These are phyloP conservation scores for Trididemnum miniatum DNA, from an alignment of 23 tunicate genomes.

Conservation along the genomic window DNA sequence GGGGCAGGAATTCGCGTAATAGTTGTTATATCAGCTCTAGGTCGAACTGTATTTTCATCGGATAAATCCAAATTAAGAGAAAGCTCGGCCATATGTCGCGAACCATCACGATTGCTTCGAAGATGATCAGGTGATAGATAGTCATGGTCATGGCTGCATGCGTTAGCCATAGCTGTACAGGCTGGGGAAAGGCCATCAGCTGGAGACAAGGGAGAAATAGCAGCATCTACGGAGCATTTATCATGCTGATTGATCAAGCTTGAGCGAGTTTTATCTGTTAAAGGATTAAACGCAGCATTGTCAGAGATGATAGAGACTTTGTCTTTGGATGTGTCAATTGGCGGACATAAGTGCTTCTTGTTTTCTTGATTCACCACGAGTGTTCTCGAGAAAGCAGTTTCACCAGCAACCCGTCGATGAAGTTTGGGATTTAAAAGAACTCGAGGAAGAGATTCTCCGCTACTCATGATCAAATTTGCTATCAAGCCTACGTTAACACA, in stretches of 20 bases:
- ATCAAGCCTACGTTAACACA: no score
- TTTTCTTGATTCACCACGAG: not conserved
- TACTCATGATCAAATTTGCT: constrained; percentile 3
- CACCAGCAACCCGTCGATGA: constrained; percentile 40
- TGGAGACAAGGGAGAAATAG: constrained; percentile 36
- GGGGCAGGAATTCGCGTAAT: constrained; percentile 23
- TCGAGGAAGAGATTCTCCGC: constrained; percentile 18
- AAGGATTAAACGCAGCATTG: not conserved
- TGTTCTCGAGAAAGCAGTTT: not conserved
- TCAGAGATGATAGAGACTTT: not conserved
- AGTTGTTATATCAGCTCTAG: not conserved
- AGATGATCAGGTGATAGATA: constrained; percentile 27
- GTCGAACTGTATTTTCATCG: not conserved
- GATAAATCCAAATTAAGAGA: not conserved
- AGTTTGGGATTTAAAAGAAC: constrained; percentile 50
- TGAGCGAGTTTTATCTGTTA: not conserved
- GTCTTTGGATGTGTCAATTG: constrained; percentile 31
- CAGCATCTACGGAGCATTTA: not conserved
- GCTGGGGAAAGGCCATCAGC: constrained; percentile 71
- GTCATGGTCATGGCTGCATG: constrained; percentile 92
- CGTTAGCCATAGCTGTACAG: constrained; percentile 78
- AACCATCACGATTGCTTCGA: not conserved
- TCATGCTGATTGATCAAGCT: not conserved
- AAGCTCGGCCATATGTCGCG: not conserved
- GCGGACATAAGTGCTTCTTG: constrained; percentile 45